Evolutionary conservation across 2,888 invertebrate species (phyloP), one percentile per base, ranked within the genome.

Genomic region (Leptinotarsa tumamoca): DNA sequence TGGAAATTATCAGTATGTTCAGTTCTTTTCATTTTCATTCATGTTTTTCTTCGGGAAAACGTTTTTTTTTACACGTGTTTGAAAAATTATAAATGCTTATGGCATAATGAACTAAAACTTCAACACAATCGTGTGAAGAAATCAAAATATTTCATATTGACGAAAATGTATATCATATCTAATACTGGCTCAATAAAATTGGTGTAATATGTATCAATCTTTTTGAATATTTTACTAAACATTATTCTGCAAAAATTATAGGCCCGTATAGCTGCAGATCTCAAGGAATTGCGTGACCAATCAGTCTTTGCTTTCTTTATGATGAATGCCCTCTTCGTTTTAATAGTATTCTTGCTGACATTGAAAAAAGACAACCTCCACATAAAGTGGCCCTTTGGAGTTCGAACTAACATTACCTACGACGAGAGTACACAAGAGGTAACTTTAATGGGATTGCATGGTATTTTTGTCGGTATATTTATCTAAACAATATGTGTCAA

Each of bases 341-440:
- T 99, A 89, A 97, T 98, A 90, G 98, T 99, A 85, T 97, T 99
- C 91, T 94, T 99, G 89, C 94, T 99, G 88, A 99, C 99, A 91
- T 92, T 98, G 90, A 98, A 98, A 92, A 98, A 98, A 93, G 98
- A 98, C 90, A 94, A 94, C 88, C 92, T 98, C 85, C 97, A 98
- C 90, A 92, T 98, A 88, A 96, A 97, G 90, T 98, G 98, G 98
- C 98, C 98, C 73, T 93, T 96, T 87, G 97, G 96, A 90, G 95
- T 96, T 88, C 96, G 94, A 92, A 95, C 95, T 89, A 97, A 97
- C 91, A 95, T 97, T 86, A 96, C 96, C 82, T 96, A 95, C 90
- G 95, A 96, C 90, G 95, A 95, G 90, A 92, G 92, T 88, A 93
- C 95, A 79, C 95, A 96, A 93, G 95, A 96, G 95, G 96, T 97